Evolutionary conservation across 37 sponge, comb jelly and placozoan species (phyloP).

Genomic region (Dysidea cf. avara): DNA sequence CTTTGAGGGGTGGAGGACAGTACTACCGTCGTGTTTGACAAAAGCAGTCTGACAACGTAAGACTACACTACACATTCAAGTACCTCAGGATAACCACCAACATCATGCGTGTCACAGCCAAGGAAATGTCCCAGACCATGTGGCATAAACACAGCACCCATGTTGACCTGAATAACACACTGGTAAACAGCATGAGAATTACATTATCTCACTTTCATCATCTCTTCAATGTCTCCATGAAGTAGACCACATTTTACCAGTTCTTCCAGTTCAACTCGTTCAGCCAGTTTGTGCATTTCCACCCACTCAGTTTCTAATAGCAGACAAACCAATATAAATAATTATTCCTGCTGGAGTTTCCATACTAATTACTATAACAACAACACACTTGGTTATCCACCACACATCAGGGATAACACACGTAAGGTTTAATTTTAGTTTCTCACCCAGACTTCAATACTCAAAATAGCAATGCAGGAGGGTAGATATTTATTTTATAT

Average conservation of each 20-base stretch:
- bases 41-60: no score
- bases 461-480: no score
- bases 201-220: constrained; percentile 78
- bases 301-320: constrained; percentile 89
- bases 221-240: constrained; percentile 78
- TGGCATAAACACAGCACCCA: constrained; percentile 98
- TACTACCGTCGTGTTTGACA: no score
- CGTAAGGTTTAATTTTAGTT: no score
- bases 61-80: not conserved
- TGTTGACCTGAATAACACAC: not conserved
- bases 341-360: no score
- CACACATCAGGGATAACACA: no score
- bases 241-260: constrained; percentile 77
- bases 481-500: no score
- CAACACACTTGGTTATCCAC: no score
- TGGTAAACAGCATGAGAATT: not conserved
- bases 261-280: constrained; percentile 70
- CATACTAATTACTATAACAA: no score
- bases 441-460: no score
- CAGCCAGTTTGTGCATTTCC: constrained; percentile 96
- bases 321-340: no score
- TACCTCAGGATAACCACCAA: constrained; percentile 92
- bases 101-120: constrained; percentile 95
- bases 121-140: constrained; percentile 99
- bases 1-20: no score